phyloP scores from a whole-genome alignment of 2,113 vertebrate species.

The Nesoenas mayeri region DNA sequence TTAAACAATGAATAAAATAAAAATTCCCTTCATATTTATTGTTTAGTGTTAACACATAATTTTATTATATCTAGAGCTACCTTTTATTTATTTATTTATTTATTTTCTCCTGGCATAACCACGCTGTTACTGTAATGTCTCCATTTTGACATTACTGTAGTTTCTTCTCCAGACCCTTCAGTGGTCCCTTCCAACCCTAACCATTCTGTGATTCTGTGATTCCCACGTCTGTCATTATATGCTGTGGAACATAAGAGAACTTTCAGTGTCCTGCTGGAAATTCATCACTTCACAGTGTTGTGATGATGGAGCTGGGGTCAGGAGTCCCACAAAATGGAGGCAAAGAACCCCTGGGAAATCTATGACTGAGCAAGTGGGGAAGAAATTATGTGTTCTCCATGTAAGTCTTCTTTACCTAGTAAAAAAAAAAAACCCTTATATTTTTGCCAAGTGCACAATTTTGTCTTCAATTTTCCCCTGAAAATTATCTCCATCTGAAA shows the following conservation, averaged over 20 bases:
- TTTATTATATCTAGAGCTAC: background rate
- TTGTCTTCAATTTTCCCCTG: background rate
- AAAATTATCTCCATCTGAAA: background rate
- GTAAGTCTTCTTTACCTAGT: background rate
- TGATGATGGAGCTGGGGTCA: background rate
- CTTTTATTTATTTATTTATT: too few relatives aligned
- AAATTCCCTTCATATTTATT: background rate
- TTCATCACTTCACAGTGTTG: background rate
- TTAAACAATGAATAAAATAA: background rate
- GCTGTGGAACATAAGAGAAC: background rate
- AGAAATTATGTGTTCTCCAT: background rate
- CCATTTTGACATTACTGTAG: rapidly evolving
- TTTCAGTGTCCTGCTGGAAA: background rate
- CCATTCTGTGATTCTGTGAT: too few relatives aligned
- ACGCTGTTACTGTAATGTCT: background rate
- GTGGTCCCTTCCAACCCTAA: too few relatives aligned
- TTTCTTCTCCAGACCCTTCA: background rate
- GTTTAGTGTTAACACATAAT: background rate
- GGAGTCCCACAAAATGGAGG: rapidly evolving
- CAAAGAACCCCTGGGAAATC: background rate
- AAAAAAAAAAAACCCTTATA: background rate
- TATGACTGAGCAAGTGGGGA: background rate
- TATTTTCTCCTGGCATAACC: background rate
- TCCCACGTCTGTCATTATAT: background rate
- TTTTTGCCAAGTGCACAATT: background rate